Evolutionary conservation across 2,888 invertebrate genomes (phyloP).

Genomic region (Rhopalosiphum nymphaeae): DNA sequence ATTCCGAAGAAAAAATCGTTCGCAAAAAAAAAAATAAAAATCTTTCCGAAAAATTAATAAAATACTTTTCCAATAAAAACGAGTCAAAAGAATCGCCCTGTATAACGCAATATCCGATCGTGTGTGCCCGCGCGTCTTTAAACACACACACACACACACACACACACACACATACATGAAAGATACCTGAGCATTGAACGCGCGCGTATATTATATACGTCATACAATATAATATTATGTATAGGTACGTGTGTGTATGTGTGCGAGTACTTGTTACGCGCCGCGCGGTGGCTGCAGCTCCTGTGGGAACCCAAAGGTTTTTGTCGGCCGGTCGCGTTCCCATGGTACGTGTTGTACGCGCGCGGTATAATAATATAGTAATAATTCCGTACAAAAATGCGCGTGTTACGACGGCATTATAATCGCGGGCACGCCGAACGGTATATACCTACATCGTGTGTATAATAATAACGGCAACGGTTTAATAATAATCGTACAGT

Average conservation of each 20-base stretch:
- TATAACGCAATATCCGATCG: background rate
- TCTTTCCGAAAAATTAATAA: background rate
- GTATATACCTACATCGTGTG: background rate
- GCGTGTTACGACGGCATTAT: constrained; percentile 24
- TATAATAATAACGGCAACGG: background rate
- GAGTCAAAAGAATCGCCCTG: background rate
- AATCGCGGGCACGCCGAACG: constrained; percentile 21
- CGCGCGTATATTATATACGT: background rate
- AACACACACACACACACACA: background rate
- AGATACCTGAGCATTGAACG: background rate
- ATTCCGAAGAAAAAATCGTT: too few relatives aligned
- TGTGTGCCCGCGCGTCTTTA: background rate
- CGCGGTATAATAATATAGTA: constrained; percentile 50
- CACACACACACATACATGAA: background rate
- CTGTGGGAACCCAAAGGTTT: constrained; percentile 58
- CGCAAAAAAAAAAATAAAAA: too few relatives aligned
- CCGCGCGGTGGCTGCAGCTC: constrained; percentile 45
- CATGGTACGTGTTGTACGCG: constrained; percentile 59
- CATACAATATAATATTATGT: background rate
- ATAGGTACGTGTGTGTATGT: background rate
- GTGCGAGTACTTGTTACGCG: background rate
- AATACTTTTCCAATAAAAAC: background rate
- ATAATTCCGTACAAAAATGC: constrained; percentile 24
- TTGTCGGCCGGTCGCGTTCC: constrained; percentile 52
- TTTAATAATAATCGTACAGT: background rate